phyloP scores from a whole-genome alignment of 2,113 vertebrate genomes.

The Helogale parvula region DNA sequence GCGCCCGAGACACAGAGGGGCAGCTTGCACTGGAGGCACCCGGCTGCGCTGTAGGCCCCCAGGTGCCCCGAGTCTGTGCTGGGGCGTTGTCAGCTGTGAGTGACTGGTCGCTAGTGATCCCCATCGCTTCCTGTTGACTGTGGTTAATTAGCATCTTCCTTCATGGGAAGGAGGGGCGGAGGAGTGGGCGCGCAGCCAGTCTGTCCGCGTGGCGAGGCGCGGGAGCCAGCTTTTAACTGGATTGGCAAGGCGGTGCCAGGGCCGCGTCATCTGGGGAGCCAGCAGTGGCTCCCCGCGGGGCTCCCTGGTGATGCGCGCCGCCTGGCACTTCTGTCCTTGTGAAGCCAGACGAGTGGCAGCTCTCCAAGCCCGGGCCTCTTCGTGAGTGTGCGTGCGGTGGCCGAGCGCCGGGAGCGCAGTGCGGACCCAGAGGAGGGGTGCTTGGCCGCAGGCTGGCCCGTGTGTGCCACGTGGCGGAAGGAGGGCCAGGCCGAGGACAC shows the following conservation, averaged over 20 bases:
- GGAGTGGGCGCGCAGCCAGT: neutral
- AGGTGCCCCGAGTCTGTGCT: neutral
- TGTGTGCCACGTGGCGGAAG: neutral
- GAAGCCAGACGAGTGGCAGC: neutral
- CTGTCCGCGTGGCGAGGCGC: neutral
- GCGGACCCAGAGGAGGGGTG: neutral
- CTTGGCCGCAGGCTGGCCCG: neutral
- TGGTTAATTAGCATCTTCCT: conserved; percentile 34
- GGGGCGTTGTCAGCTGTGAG: neutral
- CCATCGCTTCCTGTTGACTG: neutral
- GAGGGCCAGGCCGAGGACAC: neutral
- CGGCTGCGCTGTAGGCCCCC: neutral
- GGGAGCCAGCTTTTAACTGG: neutral
- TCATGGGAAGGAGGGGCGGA: neutral
- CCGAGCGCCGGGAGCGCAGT: neutral
- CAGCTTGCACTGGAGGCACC: neutral
- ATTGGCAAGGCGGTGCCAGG: neutral
- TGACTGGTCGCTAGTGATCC: neutral
- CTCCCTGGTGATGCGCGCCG: neutral
- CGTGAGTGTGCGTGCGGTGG: neutral
- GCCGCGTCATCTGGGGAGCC: neutral
- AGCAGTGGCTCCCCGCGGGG: neutral
- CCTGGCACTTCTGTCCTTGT: neutral
- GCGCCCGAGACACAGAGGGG: neutral
- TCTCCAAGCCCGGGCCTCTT: neutral